Evolutionary conservation across 2,888 invertebrate genomes (phyloP), one percentile per base, ranked within the genome.

Genomic region (Acronicta psi): DNA sequence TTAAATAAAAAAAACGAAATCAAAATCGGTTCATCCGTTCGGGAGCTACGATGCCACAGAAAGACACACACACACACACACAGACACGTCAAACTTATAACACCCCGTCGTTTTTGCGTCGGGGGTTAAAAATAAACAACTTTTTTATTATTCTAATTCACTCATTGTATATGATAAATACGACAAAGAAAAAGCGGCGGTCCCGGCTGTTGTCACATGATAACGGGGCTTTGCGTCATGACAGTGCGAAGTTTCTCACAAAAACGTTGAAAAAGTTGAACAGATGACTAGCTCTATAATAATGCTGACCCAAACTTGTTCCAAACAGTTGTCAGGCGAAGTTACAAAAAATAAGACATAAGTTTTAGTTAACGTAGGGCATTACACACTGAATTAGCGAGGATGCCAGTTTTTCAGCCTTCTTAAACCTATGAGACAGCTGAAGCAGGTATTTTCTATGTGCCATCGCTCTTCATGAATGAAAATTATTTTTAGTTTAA

Each of bases 261-360:
- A 68, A 72, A 68, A 72, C 69, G 73, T 68, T 67, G 61, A 68
- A 68, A 37, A 67, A 68, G 46, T 68, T 67, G 20, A 54, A 72
- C 68, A 68, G 53, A 60, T 49, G 60, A 50, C 46, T 51, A 55
- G 69, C 69, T 60, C 61, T 72, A 72, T 72, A 68, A 67, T 72
- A 68, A 68, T 68, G 73, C 68, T 68, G 68, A 59, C 53, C 50
- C 50, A n/a, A 72, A 68, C 37, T 71, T 71, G 61, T 67, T 41
- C 14, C 37, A 31, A 68, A 46, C 60, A 53, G 17, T 45, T 67
- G 66, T 71, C 46, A 47, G 53, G 59, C 47, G 31, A 47, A 40
- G 40, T 34, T 18, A 23, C 34, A 40, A 54, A 68, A 59, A 47
- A 44, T 25, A 13, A 38, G 9, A 41, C 8, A 25, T 8, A 16